Evolutionary conservation across 2,797 vertebrate species (phyloP).

Genomic region (Spizella passerina): DNA sequence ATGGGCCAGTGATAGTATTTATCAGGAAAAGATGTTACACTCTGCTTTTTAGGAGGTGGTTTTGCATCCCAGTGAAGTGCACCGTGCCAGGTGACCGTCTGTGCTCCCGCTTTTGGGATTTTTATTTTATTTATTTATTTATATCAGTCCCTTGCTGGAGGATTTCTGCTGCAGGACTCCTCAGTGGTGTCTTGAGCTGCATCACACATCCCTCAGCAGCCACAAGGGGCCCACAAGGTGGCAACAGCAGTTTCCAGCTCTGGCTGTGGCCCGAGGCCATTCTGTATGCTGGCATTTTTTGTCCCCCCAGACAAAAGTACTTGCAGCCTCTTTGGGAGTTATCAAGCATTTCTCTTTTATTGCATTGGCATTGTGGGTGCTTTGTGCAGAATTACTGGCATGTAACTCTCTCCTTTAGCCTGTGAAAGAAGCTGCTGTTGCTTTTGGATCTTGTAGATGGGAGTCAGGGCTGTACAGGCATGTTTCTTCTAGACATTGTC

Average conservation of each 20-base stretch:
- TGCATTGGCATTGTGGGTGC: background rate
- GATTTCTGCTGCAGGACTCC: background rate
- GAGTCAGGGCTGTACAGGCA: background rate
- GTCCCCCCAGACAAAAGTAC: background rate
- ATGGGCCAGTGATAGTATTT: background rate
- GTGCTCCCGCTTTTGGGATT: background rate
- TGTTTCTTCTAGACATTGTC: background rate
- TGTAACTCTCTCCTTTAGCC: background rate
- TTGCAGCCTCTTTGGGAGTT: background rate
- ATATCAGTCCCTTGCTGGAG: background rate
- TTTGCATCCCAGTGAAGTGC: background rate
- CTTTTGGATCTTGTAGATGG: background rate
- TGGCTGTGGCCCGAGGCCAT: background rate
- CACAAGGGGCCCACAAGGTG: background rate
- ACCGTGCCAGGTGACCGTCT: background rate
- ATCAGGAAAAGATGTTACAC: background rate
- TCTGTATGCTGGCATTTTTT: fast-evolving
- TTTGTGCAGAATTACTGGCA: background rate
- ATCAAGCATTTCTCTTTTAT: background rate
- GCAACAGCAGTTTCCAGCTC: background rate
- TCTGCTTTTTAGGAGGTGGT: background rate
- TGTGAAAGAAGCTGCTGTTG: background rate
- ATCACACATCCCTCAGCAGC: background rate
- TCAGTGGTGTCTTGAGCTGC: background rate
- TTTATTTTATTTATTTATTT: background rate